Conservation (phyloP, 2,113 vertebrate species). For the Phocoena phocoena region DNA sequence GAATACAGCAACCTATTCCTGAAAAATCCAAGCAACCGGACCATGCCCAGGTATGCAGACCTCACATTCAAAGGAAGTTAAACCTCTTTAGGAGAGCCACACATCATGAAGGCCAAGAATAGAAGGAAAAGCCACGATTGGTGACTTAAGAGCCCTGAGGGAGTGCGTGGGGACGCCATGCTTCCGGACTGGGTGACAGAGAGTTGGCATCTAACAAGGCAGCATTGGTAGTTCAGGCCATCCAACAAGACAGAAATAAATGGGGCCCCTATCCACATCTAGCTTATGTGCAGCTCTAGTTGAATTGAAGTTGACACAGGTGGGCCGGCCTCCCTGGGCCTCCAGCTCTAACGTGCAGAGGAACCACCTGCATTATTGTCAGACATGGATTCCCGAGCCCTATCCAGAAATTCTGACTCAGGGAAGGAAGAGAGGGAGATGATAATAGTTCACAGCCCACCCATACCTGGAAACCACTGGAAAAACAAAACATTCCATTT, state of each 20-base stretch:
- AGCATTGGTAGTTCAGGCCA: background rate
- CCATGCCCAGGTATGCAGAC: background rate
- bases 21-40: background rate
- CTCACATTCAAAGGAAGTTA: background rate
- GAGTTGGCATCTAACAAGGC: background rate
- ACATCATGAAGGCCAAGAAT: background rate
- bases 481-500: background rate
- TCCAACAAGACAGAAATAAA: background rate
- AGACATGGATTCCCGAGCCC: background rate
- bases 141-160: background rate
- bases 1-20: background rate
- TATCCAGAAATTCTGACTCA: constrained; percentile 9
- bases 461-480: background rate
- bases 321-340: background rate
- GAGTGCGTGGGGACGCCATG: background rate
- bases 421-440: background rate
- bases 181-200: background rate
- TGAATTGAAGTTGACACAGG: background rate
- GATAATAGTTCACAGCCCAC: background rate
- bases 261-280: background rate
- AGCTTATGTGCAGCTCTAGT: too few relatives aligned
- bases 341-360: background rate
- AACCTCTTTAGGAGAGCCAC: background rate
- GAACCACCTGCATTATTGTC: background rate
- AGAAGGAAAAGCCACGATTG: background rate